Percentiles rank a stretch among this genome's conserved stretches.
Conservation (phyloP, 2,797 vertebrate species). For the Decapterus maruadsi region DNA sequence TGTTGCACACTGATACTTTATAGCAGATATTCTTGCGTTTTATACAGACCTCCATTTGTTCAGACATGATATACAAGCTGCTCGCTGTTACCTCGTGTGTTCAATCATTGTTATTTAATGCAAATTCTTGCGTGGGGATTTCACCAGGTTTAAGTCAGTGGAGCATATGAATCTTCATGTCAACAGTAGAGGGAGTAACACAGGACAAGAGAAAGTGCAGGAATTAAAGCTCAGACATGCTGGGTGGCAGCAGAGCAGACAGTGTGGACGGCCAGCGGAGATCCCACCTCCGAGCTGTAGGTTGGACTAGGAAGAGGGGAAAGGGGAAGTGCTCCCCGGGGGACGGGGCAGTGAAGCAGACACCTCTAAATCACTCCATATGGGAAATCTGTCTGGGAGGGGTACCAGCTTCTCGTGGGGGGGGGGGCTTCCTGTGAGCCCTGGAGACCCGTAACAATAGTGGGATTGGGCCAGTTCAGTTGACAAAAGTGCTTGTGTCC, state of each 20-base stretch:
- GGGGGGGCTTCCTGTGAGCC: slow-evolving; percentile 73
- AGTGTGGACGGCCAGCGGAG: slow-evolving; percentile 69
- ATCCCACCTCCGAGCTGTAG: slow-evolving; percentile 61
- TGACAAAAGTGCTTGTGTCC: slow-evolving; percentile 49
- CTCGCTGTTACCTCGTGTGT: slow-evolving; percentile 28
- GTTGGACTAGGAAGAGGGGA: slow-evolving; percentile 55
- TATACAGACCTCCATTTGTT: slow-evolving; percentile 50
- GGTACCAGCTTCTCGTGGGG: slow-evolving; percentile 53
- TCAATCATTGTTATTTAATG: slow-evolving; percentile 28
- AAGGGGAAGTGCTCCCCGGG: slow-evolving; percentile 72
- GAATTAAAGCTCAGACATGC: slow-evolving; percentile 61
- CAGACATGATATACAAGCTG: slow-evolving; percentile 43
- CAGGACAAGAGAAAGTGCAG: slow-evolving; percentile 50
- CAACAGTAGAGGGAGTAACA: slow-evolving; percentile 42
- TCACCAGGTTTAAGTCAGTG: slow-evolving; percentile 33
- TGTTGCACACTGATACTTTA: slow-evolving; percentile 63
- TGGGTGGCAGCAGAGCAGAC: slow-evolving; percentile 67
- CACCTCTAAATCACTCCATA: slow-evolving; percentile 85
- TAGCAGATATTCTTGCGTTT: slow-evolving; percentile 60
- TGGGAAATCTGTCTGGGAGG: slow-evolving; percentile 78
- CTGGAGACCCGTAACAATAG: slow-evolving; percentile 64
- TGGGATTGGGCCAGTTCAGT: slow-evolving; percentile 44
- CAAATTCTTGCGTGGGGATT: slow-evolving; percentile 18
- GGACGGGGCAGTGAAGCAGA: slow-evolving; percentile 72
- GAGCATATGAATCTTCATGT: slow-evolving; percentile 39